These are phyloP conservation scores for Venustoraphidia nigricollis DNA, from an alignment of 2,888 invertebrate genomes.

Conservation along the genomic window DNA sequence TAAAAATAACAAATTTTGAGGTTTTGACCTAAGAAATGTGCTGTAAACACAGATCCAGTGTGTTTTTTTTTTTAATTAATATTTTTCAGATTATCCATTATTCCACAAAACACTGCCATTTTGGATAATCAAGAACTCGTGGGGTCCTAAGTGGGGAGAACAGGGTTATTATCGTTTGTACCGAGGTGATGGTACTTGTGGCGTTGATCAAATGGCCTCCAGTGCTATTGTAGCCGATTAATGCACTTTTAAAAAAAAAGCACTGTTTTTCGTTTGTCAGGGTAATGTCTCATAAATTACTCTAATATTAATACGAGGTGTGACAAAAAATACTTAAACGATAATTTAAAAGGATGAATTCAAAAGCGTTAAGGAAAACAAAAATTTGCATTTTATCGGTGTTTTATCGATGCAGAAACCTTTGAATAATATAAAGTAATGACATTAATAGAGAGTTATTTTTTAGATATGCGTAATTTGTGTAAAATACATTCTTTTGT, in stretches of 20 bases:
- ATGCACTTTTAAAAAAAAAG: slow-evolving; percentile 9
- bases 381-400: too few relatives aligned
- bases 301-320: too few relatives aligned
- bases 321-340: too few relatives aligned
- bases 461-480: too few relatives aligned
- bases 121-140: slow-evolving; percentile 92
- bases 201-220: slow-evolving; percentile 80
- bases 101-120: slow-evolving; percentile 72
- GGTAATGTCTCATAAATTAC: too few relatives aligned
- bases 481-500: too few relatives aligned
- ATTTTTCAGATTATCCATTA: slow-evolving; percentile 52
- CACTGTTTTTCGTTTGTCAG: too few relatives aligned
- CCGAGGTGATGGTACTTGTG: slow-evolving; percentile 90
- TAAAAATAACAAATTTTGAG: not conserved
- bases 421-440: too few relatives aligned
- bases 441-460: too few relatives aligned
- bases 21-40: not conserved
- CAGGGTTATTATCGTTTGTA: slow-evolving; percentile 90
- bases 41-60: not conserved
- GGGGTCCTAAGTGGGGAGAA: slow-evolving; percentile 86
- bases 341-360: too few relatives aligned
- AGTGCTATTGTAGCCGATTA: slow-evolving; percentile 47
- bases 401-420: too few relatives aligned
- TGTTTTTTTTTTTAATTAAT: slow-evolving; percentile 6
- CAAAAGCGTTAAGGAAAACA: too few relatives aligned